These are phyloP conservation scores for Morbakka virulenta DNA, from an alignment of 30 jellyfish, hydroid and myxozoan genomes.

Conservation along the genomic window DNA sequence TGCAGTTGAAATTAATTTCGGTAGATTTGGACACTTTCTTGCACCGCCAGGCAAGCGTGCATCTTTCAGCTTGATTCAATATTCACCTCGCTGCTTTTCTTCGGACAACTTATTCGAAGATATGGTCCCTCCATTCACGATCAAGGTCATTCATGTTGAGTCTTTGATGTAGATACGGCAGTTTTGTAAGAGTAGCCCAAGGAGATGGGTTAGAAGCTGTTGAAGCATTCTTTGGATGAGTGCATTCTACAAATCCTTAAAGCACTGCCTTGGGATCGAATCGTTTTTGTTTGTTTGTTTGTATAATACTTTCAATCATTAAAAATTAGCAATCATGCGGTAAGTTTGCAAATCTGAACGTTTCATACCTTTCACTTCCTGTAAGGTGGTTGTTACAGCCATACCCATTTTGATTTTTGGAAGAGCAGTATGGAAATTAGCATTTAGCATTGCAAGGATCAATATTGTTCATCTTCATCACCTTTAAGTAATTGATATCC, in stretches of 20 bases:
- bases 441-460: neutral
- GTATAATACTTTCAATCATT: conserved; percentile 8
- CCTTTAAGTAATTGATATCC: neutral
- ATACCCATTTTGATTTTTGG: conserved; percentile 23
- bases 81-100: neutral
- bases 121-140: conserved; percentile 47
- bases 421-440: conserved; percentile 17
- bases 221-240: conserved; percentile 17
- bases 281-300: conserved; percentile 6
- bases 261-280: conserved; percentile 18
- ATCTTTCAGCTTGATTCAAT: neutral
- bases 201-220: conserved; percentile 14
- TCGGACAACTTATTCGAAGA: too few species aligned
- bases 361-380: conserved; percentile 7
- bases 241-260: conserved; percentile 4
- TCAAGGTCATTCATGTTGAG: conserved; percentile 12
- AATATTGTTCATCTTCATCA: neutral
- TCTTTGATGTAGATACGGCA: neutral
- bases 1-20: neutral
- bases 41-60: neutral
- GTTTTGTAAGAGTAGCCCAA: neutral
- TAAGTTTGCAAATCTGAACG: neutral
- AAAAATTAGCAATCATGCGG: conserved; percentile 18
- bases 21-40: conserved; percentile 32
- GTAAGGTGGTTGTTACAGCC: too few species aligned